A percentile compares a stretch with the other conserved stretches of the same genome.
phyloP scores from a whole-genome alignment of 2,797 vertebrate genomes.

The Sylvia borin region DNA sequence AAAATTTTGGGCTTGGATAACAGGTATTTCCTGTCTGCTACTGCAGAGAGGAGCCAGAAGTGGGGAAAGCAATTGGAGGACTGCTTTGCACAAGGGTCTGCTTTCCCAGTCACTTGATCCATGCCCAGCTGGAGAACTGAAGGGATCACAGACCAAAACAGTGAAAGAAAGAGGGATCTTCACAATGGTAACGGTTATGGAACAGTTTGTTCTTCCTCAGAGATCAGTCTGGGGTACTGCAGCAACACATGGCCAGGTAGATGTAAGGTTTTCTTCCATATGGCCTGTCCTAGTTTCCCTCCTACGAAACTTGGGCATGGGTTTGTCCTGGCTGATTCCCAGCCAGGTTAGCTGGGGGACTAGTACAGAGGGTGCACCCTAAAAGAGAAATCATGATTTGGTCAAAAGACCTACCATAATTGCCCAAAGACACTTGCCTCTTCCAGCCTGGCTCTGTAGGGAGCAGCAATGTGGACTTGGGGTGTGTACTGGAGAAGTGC shows the following conservation, averaged over 20 bases:
- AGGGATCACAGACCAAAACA: neutral
- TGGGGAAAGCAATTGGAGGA: neutral
- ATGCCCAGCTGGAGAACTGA: neutral
- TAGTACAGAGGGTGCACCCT: neutral
- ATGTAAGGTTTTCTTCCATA: neutral
- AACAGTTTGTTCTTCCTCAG: neutral
- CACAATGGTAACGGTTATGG: neutral
- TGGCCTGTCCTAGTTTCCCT: neutral
- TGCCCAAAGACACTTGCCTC: neutral
- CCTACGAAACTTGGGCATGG: neutral
- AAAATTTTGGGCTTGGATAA: neutral
- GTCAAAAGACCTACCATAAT: neutral
- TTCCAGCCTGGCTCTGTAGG: neutral
- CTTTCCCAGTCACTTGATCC: neutral
- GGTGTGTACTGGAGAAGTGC: fast-evolving
- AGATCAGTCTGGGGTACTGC: neutral
- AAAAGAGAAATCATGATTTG: neutral
- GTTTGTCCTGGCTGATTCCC: neutral
- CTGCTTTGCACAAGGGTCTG: neutral
- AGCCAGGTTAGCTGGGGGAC: fast-evolving
- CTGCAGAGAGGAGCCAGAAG: neutral
- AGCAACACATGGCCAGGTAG: neutral
- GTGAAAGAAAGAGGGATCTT: neutral
- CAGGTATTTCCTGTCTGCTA: neutral
- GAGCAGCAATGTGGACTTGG: neutral